Evolutionary conservation across 2,113 vertebrate species (phyloP), one percentile per base, ranked within the genome.

Genomic region (Notarius quadriscutis): DNA sequence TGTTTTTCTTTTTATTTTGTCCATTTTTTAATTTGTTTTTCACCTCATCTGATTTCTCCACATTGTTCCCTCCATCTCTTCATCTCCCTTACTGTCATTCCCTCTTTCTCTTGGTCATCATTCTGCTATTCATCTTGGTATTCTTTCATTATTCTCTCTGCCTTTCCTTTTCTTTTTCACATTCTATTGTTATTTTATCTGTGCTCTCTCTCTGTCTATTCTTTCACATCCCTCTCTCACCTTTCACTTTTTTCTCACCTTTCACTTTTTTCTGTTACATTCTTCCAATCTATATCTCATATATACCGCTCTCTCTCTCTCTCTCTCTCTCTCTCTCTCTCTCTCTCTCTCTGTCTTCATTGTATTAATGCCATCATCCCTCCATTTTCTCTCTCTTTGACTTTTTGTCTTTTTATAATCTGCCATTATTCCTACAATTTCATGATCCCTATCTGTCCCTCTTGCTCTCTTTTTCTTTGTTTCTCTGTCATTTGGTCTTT

Each of bases 361-460:
- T 27, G 18, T 25, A 55, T n/a, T 5, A 67, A 65, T 25, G 1
- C 62, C 22, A 10, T 30, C 30, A 62, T 22, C 5, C 11, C 18
- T 22, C 41, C 22, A 0, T 50, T 11, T n/a, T 67, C 98, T 22
- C n/a, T 80, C 34, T 14, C 1, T 65, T 17, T 55, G 2, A 11
- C n/a, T 53, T 9, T 20, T 65, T n/a, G 10, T 48, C 11, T 58
- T 89, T 2, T 87, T 20, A 41, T 41, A 41, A 41, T 77, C 83
- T 81, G 88, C 80, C 80, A 81, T 84, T 11, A 85, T 90, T 57
- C n/a, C 67, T 22, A 89, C 89, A 88, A 88, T 53, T 85, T 84
- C 91, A 85, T 95, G 97, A 97, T 98, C 93, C 97, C 98, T 93
- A 96, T 98, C 60, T 99, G 97, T 91, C 97, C 97, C 7, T 78